Percentiles rank a stretch among this genome's conserved stretches.
These are phyloP conservation scores for Cygnus buccinator DNA, from an alignment of 2,113 vertebrate genomes.

Conservation along the genomic window DNA sequence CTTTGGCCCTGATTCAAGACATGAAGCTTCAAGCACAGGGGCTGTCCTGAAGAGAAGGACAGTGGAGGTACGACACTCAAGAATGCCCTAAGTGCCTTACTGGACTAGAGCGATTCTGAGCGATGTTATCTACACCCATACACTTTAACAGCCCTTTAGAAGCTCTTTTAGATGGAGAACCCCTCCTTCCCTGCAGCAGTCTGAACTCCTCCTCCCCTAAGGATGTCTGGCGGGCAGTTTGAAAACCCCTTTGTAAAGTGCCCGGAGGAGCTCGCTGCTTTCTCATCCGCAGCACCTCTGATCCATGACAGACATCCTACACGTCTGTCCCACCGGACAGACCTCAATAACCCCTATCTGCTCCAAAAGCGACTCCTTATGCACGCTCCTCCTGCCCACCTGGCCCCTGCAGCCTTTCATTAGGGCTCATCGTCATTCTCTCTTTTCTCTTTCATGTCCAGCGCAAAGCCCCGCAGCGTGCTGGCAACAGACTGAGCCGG, in stretches of 20 bases:
- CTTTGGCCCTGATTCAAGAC: not conserved
- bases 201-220: not conserved
- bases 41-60: not conserved
- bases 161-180: not conserved
- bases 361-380: not conserved
- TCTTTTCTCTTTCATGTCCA: not conserved
- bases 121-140: not conserved
- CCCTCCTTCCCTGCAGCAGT: not conserved
- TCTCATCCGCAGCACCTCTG: not conserved
- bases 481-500: not conserved
- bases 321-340: not conserved
- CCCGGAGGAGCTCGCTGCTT: not conserved
- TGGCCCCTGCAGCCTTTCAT: not conserved
- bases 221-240: not conserved
- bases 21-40: not conserved
- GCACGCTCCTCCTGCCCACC: not conserved
- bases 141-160: not conserved
- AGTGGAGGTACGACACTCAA: not conserved
- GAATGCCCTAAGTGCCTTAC: not conserved
- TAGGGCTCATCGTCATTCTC: not conserved
- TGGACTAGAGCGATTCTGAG: not conserved
- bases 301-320: not conserved
- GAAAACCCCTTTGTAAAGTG: not conserved
- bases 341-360: not conserved
- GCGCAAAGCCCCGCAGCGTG: not conserved